Percentiles rank a stretch among this genome's conserved stretches.
Conservation (phyloP, 2,888 invertebrate species). For the Synergus itoensis region DNA sequence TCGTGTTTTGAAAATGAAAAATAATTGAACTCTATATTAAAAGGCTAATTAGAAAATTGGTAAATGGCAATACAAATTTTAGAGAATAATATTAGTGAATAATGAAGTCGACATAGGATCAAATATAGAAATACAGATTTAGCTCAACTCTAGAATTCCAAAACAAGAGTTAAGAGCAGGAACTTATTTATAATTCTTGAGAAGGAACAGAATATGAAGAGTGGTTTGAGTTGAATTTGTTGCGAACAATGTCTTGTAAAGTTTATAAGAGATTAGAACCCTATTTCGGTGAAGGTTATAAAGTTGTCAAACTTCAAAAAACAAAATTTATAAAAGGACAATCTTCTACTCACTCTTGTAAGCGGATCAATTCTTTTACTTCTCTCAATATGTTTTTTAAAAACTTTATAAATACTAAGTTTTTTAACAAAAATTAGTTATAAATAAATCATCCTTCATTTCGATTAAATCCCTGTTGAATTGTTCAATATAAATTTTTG, state of each 20-base stretch:
- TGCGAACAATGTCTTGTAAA: not conserved
- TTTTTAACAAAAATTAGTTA: too few relatives aligned
- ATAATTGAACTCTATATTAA: too few relatives aligned
- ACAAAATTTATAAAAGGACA: too few relatives aligned
- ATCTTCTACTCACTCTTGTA: too few relatives aligned
- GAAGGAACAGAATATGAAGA: slow-evolving; percentile 18
- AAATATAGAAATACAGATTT: slow-evolving; percentile 72
- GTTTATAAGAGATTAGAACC: not conserved
- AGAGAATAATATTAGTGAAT: not conserved
- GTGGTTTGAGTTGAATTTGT: not conserved
- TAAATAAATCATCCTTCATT: too few relatives aligned
- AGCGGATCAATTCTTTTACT: too few relatives aligned
- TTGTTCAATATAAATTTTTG: too few relatives aligned
- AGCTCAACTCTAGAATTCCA: slow-evolving; percentile 69
- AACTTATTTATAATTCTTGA: slow-evolving; percentile 69
- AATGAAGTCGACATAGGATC: slow-evolving; percentile 53
- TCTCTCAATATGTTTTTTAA: too few relatives aligned
- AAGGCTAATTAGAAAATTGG: not conserved
- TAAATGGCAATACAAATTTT: not conserved
- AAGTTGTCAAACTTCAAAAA: not conserved
- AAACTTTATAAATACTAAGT: too few relatives aligned
- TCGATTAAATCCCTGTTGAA: too few relatives aligned
- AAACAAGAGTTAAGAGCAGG: slow-evolving; percentile 66
- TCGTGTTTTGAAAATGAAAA: not conserved
- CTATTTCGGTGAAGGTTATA: not conserved